These are phyloP conservation scores for Saturnia pavonia DNA, from an alignment of 2,888 invertebrate species.

Conservation along the genomic window DNA sequence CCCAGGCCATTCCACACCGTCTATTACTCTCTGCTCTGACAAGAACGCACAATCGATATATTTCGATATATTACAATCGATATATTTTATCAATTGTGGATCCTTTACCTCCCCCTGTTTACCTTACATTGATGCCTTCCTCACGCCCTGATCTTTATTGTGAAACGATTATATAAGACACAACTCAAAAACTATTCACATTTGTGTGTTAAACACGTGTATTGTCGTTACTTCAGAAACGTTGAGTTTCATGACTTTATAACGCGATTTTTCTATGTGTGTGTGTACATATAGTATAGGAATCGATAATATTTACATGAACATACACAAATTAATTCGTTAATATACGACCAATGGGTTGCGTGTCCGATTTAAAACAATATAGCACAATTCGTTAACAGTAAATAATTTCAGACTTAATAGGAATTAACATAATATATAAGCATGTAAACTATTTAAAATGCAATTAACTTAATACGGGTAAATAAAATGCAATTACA, in stretches of 20 bases:
- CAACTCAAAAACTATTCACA: conserved; percentile 82
- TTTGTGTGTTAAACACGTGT: conserved; percentile 44
- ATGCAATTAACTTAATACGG: not conserved
- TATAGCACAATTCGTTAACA: conserved; percentile 27
- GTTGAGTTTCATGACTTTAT: not conserved
- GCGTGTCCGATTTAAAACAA: conserved; percentile 24
- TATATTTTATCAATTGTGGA: conserved; percentile 50
- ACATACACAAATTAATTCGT: not conserved
- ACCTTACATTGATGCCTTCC: conserved; percentile 69
- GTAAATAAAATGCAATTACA: conserved; percentile 5
- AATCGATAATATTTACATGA: conserved; percentile 22
- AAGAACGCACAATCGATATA: conserved; percentile 59
- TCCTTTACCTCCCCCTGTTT: conserved; percentile 79
- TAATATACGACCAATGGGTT: not conserved
- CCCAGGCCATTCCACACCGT: conserved; percentile 65
- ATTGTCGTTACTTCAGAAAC: conserved; percentile 22
- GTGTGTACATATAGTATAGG: conserved; percentile 21
- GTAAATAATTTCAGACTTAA: conserved; percentile 23
- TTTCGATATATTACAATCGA: not conserved
- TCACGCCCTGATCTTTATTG: conserved; percentile 74
- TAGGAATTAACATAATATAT: not conserved
- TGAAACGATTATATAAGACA: conserved; percentile 52
- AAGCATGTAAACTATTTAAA: conserved; percentile 8
- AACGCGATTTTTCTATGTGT: not conserved
- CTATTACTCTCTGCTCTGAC: conserved; percentile 37